Evolutionary conservation across 2,888 invertebrate species (phyloP), one percentile per base, ranked within the genome.

Genomic region (Idaea dimidiata): DNA sequence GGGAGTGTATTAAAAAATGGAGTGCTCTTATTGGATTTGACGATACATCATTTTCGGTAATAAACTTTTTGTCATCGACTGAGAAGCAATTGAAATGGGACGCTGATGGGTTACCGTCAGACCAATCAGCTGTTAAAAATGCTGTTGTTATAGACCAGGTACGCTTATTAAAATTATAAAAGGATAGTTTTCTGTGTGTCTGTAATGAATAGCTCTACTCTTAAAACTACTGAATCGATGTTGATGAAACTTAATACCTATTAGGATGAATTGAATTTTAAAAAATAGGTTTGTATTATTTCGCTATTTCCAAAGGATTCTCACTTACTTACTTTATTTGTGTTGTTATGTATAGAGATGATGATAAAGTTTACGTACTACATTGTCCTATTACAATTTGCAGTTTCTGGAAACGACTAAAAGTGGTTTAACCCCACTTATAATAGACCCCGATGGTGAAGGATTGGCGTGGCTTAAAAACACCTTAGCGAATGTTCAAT

Each of bases 371-470:
- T 43, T 43, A 8, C 3, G 3, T 14, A 43, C 10, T 43, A 33
- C 33, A 14, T 6, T 33, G 8, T 14, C 14, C 17, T 7, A 32
- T 14, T 16, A 55, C 17, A 58, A 43, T 59, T 69, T 66, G 6
- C 62, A 90, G 90, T 78, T 81, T 17, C 70, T 91, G 53, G 82
- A 85, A 64, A 71, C 73, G 1, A 80, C 80, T 4, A 88, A 84
- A 68, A 93, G 93, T 55, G 93, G 94, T 32, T 93, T 95, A 72
- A 94, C 95, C 0, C 97, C 98, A 0, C 93, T 98, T 61, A 91
- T 99, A 56, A 93, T 99, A 57, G 99, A 99, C 88, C 98, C 99
- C 0, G 97, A 97, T 0, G 96, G 96, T 3, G 94, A 96, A 8
- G 97, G 98, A 0, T 93, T 95, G 0, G 92, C 94, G 53, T 99